A percentile compares a stretch with the other conserved stretches of the same genome.
Evolutionary conservation across 1,140 invertebrate genomes (phyloP).

Genomic region (Calliphora vicina): DNA sequence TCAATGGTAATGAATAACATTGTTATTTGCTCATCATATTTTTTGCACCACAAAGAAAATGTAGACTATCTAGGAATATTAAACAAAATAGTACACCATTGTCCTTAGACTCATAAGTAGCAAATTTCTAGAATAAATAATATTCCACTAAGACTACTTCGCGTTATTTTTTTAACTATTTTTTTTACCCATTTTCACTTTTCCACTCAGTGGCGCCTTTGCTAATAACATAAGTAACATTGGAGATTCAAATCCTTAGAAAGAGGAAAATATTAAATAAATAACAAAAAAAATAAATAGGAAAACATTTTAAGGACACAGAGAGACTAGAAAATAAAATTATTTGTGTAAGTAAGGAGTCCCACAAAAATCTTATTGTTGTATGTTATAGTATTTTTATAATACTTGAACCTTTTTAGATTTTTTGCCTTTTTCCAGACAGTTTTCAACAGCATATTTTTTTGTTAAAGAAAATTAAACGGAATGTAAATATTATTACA

Average conservation of each 20-base stretch:
- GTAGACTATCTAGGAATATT: no score
- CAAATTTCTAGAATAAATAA: neutral
- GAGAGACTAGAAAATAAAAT: no score
- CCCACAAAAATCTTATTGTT: no score
- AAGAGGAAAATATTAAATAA: neutral
- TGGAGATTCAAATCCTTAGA: neutral
- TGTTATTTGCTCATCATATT: neutral
- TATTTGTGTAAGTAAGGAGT: no score
- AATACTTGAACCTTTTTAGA: no score
- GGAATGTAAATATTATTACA: no score
- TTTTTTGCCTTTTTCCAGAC: no score
- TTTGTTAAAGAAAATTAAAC: no score
- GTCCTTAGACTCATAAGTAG: neutral
- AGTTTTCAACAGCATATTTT: no score
- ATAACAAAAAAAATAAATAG: neutral
- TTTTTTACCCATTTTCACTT: neutral
- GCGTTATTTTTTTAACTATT: neutral
- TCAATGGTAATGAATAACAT: neutral
- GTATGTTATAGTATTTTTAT: no score
- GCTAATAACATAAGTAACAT: neutral
- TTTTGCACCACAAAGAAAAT: neutral
- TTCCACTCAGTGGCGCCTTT: neutral
- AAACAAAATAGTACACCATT: neutral
- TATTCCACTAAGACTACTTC: neutral
- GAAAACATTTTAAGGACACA: no score